Evolutionary conservation across 2,797 vertebrate species (phyloP).

Genomic region (Micropoecilia bifurca): DNA sequence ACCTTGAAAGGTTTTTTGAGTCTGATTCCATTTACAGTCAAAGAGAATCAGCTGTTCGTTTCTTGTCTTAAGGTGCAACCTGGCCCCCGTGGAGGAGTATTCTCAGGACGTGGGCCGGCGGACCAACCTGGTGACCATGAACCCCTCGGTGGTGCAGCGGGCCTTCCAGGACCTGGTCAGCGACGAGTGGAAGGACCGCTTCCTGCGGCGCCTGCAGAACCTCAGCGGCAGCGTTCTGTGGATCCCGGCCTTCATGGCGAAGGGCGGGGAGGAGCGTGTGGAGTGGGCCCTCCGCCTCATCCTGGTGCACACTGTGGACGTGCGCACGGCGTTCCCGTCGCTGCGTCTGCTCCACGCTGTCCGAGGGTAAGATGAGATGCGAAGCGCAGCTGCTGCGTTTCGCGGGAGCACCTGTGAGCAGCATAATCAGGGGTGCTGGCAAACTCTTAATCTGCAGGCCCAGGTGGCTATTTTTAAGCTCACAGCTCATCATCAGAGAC

Average conservation of each 20-base stretch:
- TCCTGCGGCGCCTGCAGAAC: constrained; percentile 87
- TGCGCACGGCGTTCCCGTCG: constrained; percentile 93
- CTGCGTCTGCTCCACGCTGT: constrained; percentile 95
- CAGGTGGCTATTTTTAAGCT: constrained; percentile 68
- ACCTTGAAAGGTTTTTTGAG: background rate
- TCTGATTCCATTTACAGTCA: background rate
- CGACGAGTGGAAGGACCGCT: constrained; percentile 88
- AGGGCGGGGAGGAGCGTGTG: constrained; percentile 93
- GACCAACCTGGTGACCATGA: constrained; percentile 96
- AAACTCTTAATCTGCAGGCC: constrained; percentile 47
- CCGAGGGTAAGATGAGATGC: constrained; percentile 87
- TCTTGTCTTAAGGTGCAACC: constrained; percentile 86
- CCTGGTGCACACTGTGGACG: constrained; percentile 87
- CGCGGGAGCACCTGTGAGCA: constrained; percentile 47
- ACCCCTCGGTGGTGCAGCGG: constrained; percentile 95
- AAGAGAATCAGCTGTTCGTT: background rate
- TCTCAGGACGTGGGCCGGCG: constrained; percentile 87
- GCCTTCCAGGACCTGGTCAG: constrained; percentile 94
- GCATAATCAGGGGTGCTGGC: constrained; percentile 39
- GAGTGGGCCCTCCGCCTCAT: constrained; percentile 95
- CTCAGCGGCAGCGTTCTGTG: constrained; percentile 94
- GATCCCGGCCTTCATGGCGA: constrained; percentile 98
- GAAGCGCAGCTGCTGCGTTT: constrained; percentile 1
- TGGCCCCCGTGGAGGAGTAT: constrained; percentile 95
- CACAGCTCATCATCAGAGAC: constrained; percentile 53